These are phyloP conservation scores for Esox lucius DNA, from an alignment of 2,797 vertebrate species.

Conservation along the genomic window DNA sequence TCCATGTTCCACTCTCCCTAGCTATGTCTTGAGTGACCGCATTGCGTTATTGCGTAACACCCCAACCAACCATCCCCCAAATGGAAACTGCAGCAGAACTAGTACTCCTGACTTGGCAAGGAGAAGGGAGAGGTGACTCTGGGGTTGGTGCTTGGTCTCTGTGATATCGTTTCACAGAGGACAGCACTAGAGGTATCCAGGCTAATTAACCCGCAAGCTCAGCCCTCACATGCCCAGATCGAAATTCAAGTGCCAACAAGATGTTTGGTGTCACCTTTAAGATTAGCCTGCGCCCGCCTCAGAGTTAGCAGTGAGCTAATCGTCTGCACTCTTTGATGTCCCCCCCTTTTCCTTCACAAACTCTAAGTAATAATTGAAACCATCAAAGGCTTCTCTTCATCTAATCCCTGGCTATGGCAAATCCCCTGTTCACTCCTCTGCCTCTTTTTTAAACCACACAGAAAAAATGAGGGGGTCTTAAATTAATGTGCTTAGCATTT, in stretches of 20 bases:
- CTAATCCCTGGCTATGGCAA: slow-evolving; percentile 58
- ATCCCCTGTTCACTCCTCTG: slow-evolving; percentile 36
- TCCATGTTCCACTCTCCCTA: not conserved
- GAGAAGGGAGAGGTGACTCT: slow-evolving; percentile 16
- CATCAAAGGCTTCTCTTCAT: slow-evolving; percentile 51
- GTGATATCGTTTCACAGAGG: slow-evolving; percentile 3
- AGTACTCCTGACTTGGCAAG: not conserved
- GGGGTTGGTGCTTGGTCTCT: not conserved
- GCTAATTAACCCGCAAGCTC: slow-evolving; percentile 45
- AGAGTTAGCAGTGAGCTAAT: slow-evolving; percentile 51
- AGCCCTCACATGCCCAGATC: slow-evolving; percentile 37
- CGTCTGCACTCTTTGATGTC: slow-evolving; percentile 56
- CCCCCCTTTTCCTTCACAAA: slow-evolving; percentile 47
- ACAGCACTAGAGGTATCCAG: slow-evolving; percentile 27
- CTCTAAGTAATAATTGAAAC: slow-evolving; percentile 63
- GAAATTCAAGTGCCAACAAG: slow-evolving; percentile 45
- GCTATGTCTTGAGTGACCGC: not conserved
- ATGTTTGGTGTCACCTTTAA: slow-evolving; percentile 60
- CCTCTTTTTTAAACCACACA: slow-evolving; percentile 36
- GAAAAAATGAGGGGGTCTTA: slow-evolving; percentile 49
- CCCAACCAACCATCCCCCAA: not conserved
- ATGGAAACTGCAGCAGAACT: not conserved
- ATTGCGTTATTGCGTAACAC: slow-evolving; percentile 3
- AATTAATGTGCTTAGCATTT: slow-evolving; percentile 64
- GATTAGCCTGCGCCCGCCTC: slow-evolving; percentile 47